phyloP scores from a whole-genome alignment of 2,888 invertebrate genomes.

The Lasioglossum oenotherae region DNA sequence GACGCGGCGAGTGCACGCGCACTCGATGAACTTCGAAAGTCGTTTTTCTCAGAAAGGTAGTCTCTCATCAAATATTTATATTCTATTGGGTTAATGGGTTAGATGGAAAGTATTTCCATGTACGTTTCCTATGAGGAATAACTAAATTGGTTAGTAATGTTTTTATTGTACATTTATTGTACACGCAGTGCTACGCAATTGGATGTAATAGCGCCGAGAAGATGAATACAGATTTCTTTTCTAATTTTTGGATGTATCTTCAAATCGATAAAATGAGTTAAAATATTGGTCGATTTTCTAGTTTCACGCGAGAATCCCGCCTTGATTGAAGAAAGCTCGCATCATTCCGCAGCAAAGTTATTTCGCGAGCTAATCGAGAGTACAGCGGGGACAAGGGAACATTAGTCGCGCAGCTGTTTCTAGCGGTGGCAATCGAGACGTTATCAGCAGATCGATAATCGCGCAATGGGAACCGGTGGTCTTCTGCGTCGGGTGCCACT shows the following conservation, averaged over 20 bases:
- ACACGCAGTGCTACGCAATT: background rate
- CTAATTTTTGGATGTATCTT: background rate
- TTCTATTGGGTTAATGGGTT: background rate
- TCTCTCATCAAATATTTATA: background rate
- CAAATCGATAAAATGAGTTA: background rate
- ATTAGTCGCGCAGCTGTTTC: constrained; percentile 12
- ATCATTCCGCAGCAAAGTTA: too few species aligned
- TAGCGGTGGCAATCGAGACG: constrained; percentile 34
- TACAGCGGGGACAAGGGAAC: constrained; percentile 4
- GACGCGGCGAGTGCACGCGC: background rate
- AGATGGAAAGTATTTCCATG: background rate
- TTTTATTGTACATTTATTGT: too few species aligned
- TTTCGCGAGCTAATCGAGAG: background rate
- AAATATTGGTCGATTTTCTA: background rate
- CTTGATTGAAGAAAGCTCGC: background rate
- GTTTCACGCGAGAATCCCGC: background rate
- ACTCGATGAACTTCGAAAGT: background rate
- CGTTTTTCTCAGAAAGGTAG: background rate
- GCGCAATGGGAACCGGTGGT: constrained; percentile 25
- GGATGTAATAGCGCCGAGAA: background rate
- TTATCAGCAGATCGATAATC: constrained; percentile 42
- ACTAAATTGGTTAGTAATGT: background rate
- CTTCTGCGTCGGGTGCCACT: constrained; percentile 29
- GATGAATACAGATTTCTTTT: background rate
- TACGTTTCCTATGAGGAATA: background rate